A percentile compares a stretch with the other conserved stretches of the same genome.
These are phyloP conservation scores for Orbicella faveolata DNA, from an alignment of 64 coral and sea anemone species.

Conservation along the genomic window DNA sequence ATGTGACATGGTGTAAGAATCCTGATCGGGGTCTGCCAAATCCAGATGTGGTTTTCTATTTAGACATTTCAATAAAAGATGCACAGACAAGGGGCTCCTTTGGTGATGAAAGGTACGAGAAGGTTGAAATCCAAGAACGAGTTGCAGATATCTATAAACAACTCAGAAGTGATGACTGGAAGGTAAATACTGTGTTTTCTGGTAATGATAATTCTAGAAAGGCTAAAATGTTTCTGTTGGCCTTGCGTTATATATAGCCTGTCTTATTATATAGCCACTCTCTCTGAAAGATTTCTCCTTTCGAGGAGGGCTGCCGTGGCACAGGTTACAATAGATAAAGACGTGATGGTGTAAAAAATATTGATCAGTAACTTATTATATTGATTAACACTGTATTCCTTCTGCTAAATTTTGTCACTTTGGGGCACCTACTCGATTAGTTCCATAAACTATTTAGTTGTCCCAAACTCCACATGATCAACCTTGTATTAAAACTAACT, in stretches of 20 bases:
- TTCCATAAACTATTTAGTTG: no score
- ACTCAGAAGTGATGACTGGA: constrained; percentile 72
- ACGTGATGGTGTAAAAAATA: no score
- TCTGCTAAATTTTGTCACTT: no score
- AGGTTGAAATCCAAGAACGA: constrained; percentile 72
- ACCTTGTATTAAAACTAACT: no score
- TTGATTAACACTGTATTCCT: no score
- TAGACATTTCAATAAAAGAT: constrained; percentile 74
- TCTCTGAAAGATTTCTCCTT: no score
- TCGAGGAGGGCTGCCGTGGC: not conserved
- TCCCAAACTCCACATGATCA: no score
- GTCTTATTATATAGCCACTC: no score
- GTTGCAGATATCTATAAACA: constrained; percentile 66
- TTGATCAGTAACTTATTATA: no score
- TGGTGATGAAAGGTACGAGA: constrained; percentile 95
- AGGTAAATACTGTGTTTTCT: constrained; percentile 37
- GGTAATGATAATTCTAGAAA: not conserved
- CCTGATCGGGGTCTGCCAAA: constrained; percentile 82
- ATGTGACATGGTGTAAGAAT: constrained; percentile 88
- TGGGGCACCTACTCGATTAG: no score
- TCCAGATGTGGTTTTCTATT: constrained; percentile 86
- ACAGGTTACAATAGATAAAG: not conserved
- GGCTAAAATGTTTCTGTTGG: no score
- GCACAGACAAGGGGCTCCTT: constrained; percentile 60
- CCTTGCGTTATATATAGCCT: no score